These are phyloP conservation scores for Lamproptera curius DNA, from an alignment of 2,888 invertebrate species.

Conservation along the genomic window DNA sequence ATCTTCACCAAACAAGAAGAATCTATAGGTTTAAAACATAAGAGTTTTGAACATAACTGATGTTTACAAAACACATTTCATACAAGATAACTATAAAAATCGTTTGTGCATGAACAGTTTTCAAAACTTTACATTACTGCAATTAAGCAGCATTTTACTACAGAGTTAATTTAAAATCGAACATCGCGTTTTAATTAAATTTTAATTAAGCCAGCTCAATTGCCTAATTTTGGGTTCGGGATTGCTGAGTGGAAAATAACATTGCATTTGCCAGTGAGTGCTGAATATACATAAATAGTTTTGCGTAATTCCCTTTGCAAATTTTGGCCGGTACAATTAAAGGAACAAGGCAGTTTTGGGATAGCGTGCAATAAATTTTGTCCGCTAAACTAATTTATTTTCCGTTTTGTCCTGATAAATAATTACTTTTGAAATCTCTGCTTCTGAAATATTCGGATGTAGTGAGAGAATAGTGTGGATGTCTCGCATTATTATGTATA, in stretches of 20 bases:
- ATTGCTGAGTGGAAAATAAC: conserved; percentile 29
- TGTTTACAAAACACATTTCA: too few relatives aligned
- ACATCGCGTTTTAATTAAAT: conserved; percentile 20
- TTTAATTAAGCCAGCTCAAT: conserved; percentile 34
- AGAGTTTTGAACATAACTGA: too few relatives aligned
- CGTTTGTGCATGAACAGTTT: too few relatives aligned
- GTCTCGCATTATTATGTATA: too few relatives aligned
- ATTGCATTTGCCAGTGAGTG: conserved; percentile 31
- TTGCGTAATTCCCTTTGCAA: conserved; percentile 25
- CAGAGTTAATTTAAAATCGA: background rate
- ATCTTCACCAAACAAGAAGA: too few relatives aligned
- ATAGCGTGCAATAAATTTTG: conserved; percentile 11
- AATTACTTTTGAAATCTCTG: conserved; percentile 8
- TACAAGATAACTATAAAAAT: too few relatives aligned
- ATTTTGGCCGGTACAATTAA: conserved; percentile 30
- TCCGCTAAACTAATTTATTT: conserved; percentile 1
- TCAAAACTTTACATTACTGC: background rate
- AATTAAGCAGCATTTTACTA: conserved; percentile 1
- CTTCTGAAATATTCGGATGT: background rate
- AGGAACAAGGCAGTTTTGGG: conserved; percentile 20
- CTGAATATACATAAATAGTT: conserved; percentile 34
- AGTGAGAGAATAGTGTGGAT: too few relatives aligned
- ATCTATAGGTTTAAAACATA: too few relatives aligned
- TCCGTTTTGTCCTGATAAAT: conserved; percentile 7
- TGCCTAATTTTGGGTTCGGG: conserved; percentile 34